Evolutionary conservation across 2,888 invertebrate species (phyloP).

Genomic region (Epinotia bilunana): DNA sequence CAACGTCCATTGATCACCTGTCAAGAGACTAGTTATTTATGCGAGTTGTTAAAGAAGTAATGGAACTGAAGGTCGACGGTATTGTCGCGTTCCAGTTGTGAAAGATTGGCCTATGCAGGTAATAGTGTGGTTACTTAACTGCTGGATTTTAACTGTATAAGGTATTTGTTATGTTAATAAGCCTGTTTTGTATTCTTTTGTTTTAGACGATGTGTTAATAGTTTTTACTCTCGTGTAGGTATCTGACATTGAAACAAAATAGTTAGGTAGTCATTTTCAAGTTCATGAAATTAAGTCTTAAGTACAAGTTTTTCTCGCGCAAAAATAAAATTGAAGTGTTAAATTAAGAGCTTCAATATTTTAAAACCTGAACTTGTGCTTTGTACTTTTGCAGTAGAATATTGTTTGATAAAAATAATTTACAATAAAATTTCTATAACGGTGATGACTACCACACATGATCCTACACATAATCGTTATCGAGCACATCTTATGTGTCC

Average conservation of each 20-base stretch:
- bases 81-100: conserved; percentile 19
- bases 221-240: neutral
- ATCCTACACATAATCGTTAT: conserved; percentile 12
- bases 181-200: conserved; percentile 11
- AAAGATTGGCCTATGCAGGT: conserved; percentile 2
- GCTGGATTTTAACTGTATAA: conserved; percentile 31
- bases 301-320: neutral
- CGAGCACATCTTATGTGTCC: conserved; percentile 1
- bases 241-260: neutral
- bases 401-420: neutral
- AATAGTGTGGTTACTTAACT: conserved; percentile 36
- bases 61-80: conserved; percentile 29
- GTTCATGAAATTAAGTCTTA: neutral
- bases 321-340: neutral
- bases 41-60: conserved; percentile 32
- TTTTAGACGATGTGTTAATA: conserved; percentile 15
- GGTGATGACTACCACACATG: neutral
- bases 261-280: neutral
- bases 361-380: neutral
- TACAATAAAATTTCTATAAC: neutral
- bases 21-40: conserved; percentile 39
- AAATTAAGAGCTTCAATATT: neutral
- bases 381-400: no score
- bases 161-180: conserved; percentile 25
- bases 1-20: conserved; percentile 44